A percentile compares a stretch with the other conserved stretches of the same genome.
Evolutionary conservation across 2,113 vertebrate species (phyloP).

Genomic region (Blennius ocellaris): DNA sequence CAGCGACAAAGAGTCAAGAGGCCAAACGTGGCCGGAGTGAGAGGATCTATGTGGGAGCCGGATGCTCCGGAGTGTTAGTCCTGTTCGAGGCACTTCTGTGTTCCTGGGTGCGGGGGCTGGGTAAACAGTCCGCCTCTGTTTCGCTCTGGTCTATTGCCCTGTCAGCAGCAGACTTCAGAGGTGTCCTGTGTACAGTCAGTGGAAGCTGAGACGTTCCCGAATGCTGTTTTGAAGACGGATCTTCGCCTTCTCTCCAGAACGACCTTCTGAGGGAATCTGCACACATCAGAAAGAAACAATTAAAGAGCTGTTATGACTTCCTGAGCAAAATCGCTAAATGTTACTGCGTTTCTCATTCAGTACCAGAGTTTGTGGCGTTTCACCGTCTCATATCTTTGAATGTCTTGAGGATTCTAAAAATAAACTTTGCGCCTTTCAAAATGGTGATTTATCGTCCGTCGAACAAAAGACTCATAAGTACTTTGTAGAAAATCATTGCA

Average conservation of each 20-base stretch:
- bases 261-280: slow-evolving; percentile 72
- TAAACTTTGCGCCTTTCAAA: too few species aligned
- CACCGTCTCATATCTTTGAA: too few species aligned
- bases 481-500: too few species aligned
- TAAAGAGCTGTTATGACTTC: neutral
- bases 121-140: slow-evolving; percentile 33
- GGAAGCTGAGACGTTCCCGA: slow-evolving; percentile 47
- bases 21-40: slow-evolving; percentile 25
- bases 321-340: too few species aligned
- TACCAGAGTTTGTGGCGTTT: too few species aligned
- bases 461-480: too few species aligned
- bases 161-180: slow-evolving; percentile 31
- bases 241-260: slow-evolving; percentile 72
- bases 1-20: slow-evolving; percentile 41
- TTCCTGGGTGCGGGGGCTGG: slow-evolving; percentile 50
- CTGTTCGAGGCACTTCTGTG: slow-evolving; percentile 76
- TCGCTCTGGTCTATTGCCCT: slow-evolving; percentile 54
- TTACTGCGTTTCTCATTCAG: too few species aligned
- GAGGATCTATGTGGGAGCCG: slow-evolving; percentile 66
- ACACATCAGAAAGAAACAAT: neutral
- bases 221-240: slow-evolving; percentile 40
- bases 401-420: too few species aligned
- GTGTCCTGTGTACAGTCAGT: slow-evolving; percentile 68
- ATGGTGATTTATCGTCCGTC: too few species aligned
- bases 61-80: slow-evolving; percentile 80